Conservation (phyloP, 2,113 vertebrate genomes). For the Ictalurus furcatus region DNA sequence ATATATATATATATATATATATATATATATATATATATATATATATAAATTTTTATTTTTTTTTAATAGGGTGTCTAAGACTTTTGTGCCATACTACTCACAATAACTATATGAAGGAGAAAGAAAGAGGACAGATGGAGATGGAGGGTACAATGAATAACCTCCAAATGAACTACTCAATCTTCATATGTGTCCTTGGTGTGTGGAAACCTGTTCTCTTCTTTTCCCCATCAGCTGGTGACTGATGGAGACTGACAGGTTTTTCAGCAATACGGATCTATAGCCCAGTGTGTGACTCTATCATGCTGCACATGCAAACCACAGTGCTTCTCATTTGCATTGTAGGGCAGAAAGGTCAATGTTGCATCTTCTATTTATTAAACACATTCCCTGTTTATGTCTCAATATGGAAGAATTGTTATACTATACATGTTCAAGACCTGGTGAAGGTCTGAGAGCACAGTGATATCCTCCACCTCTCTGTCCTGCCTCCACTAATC, state of each 20-base stretch:
- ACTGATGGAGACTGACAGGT: conserved; percentile 10
- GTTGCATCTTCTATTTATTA: background rate
- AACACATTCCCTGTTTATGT: background rate
- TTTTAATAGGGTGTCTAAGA: background rate
- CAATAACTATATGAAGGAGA: background rate
- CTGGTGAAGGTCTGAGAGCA: background rate
- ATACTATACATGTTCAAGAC: conserved; percentile 17
- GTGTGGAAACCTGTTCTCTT: conserved; percentile 54
- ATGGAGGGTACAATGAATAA: conserved; percentile 52
- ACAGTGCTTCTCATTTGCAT: background rate
- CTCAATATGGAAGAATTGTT: background rate
- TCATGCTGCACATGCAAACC: background rate
- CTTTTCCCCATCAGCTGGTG: conserved; percentile 30
- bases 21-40: too few relatives aligned
- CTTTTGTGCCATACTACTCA: background rate
- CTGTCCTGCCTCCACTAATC: conserved; percentile 47
- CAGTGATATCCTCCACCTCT: background rate
- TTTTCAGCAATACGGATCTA: conserved; percentile 13
- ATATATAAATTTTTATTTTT: too few relatives aligned
- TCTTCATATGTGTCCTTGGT: conserved; percentile 63
- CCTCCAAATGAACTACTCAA: conserved; percentile 67
- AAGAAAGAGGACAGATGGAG: conserved; percentile 46
- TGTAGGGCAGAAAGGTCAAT: background rate
- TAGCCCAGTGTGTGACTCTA: background rate
- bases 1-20: too few relatives aligned